These are phyloP conservation scores for Spinibarbus caldwelli DNA, from an alignment of 2,797 vertebrate species.

Conservation along the genomic window DNA sequence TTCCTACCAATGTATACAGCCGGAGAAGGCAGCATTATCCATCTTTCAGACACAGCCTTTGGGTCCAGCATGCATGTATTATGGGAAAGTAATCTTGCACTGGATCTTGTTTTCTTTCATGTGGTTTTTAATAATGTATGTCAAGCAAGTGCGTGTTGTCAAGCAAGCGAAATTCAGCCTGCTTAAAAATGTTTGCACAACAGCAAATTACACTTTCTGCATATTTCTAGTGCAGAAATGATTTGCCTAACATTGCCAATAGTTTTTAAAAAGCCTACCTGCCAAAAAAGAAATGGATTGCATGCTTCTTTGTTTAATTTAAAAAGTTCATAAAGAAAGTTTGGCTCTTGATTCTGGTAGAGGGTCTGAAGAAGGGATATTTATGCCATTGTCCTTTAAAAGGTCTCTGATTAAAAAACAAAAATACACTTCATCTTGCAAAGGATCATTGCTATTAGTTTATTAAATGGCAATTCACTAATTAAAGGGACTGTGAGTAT, in stretches of 20 bases:
- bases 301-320: not conserved
- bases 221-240: not conserved
- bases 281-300: not conserved
- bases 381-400: not conserved
- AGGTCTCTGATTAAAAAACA: slow-evolving; percentile 5
- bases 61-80: slow-evolving; percentile 19
- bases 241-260: not conserved
- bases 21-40: too few species aligned
- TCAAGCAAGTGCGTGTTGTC: slow-evolving; percentile 5
- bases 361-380: slow-evolving; percentile 3
- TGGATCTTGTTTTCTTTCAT: slow-evolving; percentile 20
- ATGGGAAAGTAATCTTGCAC: slow-evolving; percentile 20
- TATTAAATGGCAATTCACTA: slow-evolving; percentile 13
- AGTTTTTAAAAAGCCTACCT: not conserved
- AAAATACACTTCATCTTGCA: slow-evolving; percentile 25
- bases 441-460: slow-evolving; percentile 22
- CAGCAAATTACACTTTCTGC: not conserved
- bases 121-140: slow-evolving; percentile 11
- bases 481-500: slow-evolving; percentile 16
- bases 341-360: not conserved
- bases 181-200: not conserved
- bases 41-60: slow-evolving; percentile 23
- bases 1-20: not conserved
- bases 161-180: not conserved
- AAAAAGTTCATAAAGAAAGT: not conserved